phyloP scores from a whole-genome alignment of 2,113 vertebrate genomes.

The Xenotilapia longispinis region DNA sequence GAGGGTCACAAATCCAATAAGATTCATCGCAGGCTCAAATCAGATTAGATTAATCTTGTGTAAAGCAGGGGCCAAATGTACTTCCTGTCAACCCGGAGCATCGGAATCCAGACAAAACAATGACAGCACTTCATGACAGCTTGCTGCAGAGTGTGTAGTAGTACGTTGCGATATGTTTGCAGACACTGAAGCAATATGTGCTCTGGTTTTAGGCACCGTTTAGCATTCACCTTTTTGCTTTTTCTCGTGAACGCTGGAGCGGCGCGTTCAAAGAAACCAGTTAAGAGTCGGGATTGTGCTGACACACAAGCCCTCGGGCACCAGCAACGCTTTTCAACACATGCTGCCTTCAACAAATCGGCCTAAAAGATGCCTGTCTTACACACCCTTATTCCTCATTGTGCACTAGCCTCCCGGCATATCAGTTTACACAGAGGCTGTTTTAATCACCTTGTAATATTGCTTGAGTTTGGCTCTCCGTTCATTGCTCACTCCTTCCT shows the following conservation, averaged over 20 bases:
- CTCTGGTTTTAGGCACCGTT: neutral
- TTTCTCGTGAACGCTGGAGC: neutral
- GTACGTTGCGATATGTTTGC: neutral
- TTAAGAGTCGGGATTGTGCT: neutral
- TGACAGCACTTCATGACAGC: neutral
- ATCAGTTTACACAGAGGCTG: slow-evolving; percentile 17
- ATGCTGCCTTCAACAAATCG: neutral
- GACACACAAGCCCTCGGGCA: neutral
- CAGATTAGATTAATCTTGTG: slow-evolving; percentile 48
- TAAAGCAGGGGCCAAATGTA: slow-evolving; percentile 15
- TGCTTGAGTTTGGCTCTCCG: neutral
- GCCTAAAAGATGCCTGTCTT: neutral
- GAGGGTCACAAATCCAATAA: slow-evolving; percentile 46
- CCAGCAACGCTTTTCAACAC: neutral
- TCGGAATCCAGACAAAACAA: neutral
- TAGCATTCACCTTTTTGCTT: neutral
- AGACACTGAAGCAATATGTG: neutral
- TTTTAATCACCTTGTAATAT: slow-evolving; percentile 42
- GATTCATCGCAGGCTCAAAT: slow-evolving; percentile 46
- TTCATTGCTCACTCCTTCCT: neutral
- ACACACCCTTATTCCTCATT: neutral
- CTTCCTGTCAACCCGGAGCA: neutral
- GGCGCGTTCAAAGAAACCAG: neutral
- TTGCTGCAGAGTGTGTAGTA: neutral
- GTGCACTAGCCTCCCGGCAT: neutral